phyloP scores from a whole-genome alignment of 2,797 vertebrate species.

The Peromyscus aztecus region DNA sequence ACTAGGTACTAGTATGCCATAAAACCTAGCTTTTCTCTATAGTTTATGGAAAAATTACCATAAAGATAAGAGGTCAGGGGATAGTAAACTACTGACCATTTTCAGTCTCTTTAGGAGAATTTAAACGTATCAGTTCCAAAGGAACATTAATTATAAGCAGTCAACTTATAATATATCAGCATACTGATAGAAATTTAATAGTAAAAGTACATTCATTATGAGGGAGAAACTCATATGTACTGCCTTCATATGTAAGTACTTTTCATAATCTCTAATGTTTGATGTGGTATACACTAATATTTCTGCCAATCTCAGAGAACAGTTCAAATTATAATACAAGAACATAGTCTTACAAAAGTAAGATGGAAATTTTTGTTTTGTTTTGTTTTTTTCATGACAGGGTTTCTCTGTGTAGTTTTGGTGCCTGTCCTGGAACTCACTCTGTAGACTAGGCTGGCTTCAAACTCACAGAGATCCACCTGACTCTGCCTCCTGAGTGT shows the following conservation, averaged over 20 bases:
- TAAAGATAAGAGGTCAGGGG: not conserved
- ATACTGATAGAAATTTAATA: not conserved
- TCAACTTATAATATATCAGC: not conserved
- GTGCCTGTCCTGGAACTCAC: too few relatives aligned
- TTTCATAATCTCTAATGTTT: not conserved
- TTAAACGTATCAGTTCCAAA: not conserved
- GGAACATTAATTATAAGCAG: not conserved
- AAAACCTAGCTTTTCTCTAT: not conserved
- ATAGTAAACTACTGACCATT: not conserved
- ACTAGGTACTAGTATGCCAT: not conserved
- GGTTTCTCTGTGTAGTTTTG: too few relatives aligned
- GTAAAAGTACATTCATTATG: not conserved
- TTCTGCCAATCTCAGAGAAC: not conserved
- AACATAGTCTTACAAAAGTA: not conserved
- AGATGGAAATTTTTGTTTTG: not conserved
- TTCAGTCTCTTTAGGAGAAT: not conserved
- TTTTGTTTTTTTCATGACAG: too few relatives aligned
- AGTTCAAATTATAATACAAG: conserved; percentile 14
- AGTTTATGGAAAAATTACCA: not conserved
- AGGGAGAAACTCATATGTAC: not conserved
- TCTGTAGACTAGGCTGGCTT: too few relatives aligned
- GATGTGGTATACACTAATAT: not conserved
- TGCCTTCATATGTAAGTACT: not conserved
- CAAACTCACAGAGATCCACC: too few relatives aligned
- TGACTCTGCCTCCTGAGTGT: too few relatives aligned